These are phyloP conservation scores for Osmerus eperlanus DNA, from an alignment of 2,113 vertebrate species.

Conservation along the genomic window DNA sequence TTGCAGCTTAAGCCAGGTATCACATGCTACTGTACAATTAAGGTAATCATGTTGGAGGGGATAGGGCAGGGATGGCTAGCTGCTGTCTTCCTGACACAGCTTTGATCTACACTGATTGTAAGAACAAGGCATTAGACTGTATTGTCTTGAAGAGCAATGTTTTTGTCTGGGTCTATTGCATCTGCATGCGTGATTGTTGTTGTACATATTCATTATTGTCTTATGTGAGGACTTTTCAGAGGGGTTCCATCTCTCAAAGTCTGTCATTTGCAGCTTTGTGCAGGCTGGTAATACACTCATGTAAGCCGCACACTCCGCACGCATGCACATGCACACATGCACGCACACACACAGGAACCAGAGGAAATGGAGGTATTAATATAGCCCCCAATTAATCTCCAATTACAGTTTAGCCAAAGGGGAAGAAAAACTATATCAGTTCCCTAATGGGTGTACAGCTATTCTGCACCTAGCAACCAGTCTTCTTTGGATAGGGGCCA, in stretches of 20 bases:
- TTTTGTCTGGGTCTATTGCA: neutral
- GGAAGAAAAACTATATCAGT: conserved; percentile 82
- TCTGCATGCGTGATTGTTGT: neutral
- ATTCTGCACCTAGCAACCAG: conserved; percentile 87
- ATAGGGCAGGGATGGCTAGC: conserved; percentile 64
- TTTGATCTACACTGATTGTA: conserved; percentile 68
- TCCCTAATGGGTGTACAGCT: conserved; percentile 80
- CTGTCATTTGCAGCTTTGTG: too few relatives aligned
- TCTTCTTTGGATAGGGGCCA: conserved; percentile 73
- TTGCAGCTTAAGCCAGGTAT: conserved; percentile 73
- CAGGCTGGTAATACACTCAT: conserved; percentile 65
- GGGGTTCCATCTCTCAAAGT: too few relatives aligned
- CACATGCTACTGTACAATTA: conserved; percentile 66
- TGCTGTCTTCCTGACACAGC: conserved; percentile 61
- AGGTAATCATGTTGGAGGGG: conserved; percentile 75
- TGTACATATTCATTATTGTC: neutral
- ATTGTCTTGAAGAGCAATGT: conserved; percentile 9
- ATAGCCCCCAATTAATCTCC: conserved; percentile 88
- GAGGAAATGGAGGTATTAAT: conserved; percentile 77
- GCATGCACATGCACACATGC: conserved; percentile 43
- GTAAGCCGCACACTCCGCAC: conserved; percentile 64
- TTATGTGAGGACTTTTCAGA: neutral
- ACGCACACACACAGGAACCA: conserved; percentile 54
- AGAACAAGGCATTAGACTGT: conserved; percentile 24
- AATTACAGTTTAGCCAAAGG: conserved; percentile 89